Evolutionary conservation across 2,797 vertebrate genomes (phyloP), one percentile per base, ranked within the genome.

Genomic region (Hydrocynus forskahlii): DNA sequence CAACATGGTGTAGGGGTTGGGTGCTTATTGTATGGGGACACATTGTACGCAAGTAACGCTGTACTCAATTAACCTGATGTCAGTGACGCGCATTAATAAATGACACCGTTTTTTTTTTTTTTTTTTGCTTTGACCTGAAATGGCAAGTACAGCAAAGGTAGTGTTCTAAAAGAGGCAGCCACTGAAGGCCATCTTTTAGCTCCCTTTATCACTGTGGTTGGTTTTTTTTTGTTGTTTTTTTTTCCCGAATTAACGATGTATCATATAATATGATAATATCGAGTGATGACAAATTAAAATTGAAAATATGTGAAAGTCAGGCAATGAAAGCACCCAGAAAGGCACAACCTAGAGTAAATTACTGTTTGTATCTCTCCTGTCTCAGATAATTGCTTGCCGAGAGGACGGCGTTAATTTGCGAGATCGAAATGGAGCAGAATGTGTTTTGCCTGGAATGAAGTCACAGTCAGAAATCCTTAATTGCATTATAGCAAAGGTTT

Each of bases 401-500:
- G 25, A 17, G 38, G 43, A 23, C 59, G 55, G 66, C 40, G 57
- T 75, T 75, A 48, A 81, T 71, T 62, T 57, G 16, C 7, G 19
- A 25, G 78, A 25, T 52, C 5, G 50, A 12, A 13, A 45, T 29
- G 7, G n/a, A 55, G 63, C n/a, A n/a, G 54, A 25, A 2, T 25
- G 3, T 62, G 16, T 57, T 59, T 60, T 63, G 10, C 10, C 60
- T 9, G 29, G 17, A 43, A 35, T 67, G 73, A 74, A 60, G 63
- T 54, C 43, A 76, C 19, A 55, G 71, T 38, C 5, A 43, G 63
- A 75, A 75, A 54, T 50, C 63, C 62, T 70, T 52, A 40, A 45
- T 74, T 21, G 8, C 73, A 6, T 75, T 83, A 75, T 57, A 45
- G 66, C 38, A 75, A 55, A 83, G 59, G 19, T 19, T 60, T 50